phyloP scores from a whole-genome alignment of 2,113 vertebrate genomes.

The Gobio gobio region DNA sequence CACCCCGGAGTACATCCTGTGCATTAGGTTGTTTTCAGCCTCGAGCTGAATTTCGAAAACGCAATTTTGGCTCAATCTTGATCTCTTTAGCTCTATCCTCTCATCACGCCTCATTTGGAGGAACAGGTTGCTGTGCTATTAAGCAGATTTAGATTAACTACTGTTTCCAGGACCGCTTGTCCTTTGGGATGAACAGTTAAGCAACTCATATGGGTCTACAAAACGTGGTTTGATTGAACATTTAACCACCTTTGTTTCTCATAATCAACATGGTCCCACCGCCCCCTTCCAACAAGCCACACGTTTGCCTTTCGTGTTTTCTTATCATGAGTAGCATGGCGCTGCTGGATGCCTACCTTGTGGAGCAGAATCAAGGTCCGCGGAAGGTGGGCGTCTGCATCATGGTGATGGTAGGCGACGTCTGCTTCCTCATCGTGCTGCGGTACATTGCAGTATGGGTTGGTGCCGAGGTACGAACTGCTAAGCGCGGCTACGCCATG shows the following conservation, averaged over 20 bases:
- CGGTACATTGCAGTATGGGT: constrained; percentile 64
- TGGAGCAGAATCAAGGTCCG: constrained; percentile 62
- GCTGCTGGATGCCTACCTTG: constrained; percentile 62
- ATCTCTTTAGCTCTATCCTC: neutral
- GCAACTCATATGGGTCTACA: constrained; percentile 20
- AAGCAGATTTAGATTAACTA: constrained; percentile 4
- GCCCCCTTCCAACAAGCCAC: constrained; percentile 57
- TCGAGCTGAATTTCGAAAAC: constrained; percentile 10
- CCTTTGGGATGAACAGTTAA: constrained; percentile 19
- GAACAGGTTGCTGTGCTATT: constrained; percentile 18
- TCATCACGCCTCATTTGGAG: neutral
- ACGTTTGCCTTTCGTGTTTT: constrained; percentile 62
- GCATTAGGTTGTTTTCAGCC: constrained; percentile 9
- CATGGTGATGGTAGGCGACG: constrained; percentile 62
- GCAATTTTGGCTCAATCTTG: constrained; percentile 8
- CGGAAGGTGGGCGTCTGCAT: constrained; percentile 63
- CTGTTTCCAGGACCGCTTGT: constrained; percentile 1
- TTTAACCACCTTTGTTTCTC: neutral
- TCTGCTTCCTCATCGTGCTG: constrained; percentile 62
- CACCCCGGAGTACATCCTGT: neutral
- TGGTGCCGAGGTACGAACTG: constrained; percentile 59
- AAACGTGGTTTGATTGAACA: constrained; percentile 1
- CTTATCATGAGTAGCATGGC: constrained; percentile 65
- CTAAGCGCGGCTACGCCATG: constrained; percentile 64
- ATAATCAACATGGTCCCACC: constrained; percentile 58